Conservation (phyloP, 2,113 vertebrate species). For the Lycaon pictus region DNA sequence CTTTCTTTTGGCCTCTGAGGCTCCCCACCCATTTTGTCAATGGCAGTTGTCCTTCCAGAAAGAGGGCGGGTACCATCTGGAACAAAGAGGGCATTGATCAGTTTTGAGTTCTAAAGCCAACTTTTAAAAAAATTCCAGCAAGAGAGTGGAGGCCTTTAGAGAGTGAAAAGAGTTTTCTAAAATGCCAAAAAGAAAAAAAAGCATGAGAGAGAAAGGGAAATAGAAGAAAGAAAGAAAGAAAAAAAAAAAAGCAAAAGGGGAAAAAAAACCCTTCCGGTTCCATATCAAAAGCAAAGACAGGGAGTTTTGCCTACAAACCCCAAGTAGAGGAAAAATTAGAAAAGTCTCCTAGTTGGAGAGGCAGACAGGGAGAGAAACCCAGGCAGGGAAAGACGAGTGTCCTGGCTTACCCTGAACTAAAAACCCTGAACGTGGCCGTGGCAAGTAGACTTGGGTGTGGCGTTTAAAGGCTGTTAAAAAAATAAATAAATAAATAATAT, state of each 20-base stretch:
- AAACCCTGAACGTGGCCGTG: neutral
- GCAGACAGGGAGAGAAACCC: neutral
- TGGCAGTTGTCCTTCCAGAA: conserved; percentile 58
- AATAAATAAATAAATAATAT: neutral
- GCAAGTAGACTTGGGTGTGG: neutral
- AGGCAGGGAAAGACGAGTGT: neutral
- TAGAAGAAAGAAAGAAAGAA: neutral
- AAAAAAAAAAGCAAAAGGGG: neutral
- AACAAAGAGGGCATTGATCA: conserved; percentile 81
- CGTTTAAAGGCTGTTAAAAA: neutral
- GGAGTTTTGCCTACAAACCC: neutral
- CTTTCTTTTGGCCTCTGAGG: conserved; percentile 24
- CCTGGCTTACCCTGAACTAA: neutral
- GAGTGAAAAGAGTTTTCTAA: conserved; percentile 59
- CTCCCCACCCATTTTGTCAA: conserved; percentile 70
- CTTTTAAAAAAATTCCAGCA: conserved; percentile 59
- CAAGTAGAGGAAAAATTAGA: neutral
- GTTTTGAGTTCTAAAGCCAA: conserved; percentile 62
- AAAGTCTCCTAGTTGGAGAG: neutral
- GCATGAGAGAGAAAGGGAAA: neutral
- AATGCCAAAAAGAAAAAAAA: neutral
- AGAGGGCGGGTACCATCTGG: conserved; percentile 44
- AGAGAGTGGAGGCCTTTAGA: conserved; percentile 56
- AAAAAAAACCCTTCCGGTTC: neutral
- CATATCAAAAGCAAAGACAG: conserved; percentile 31